Base-by-base conservation (phyloP, 2,113 vertebrate species). In the Neopipo cinnamomea region DNA sequence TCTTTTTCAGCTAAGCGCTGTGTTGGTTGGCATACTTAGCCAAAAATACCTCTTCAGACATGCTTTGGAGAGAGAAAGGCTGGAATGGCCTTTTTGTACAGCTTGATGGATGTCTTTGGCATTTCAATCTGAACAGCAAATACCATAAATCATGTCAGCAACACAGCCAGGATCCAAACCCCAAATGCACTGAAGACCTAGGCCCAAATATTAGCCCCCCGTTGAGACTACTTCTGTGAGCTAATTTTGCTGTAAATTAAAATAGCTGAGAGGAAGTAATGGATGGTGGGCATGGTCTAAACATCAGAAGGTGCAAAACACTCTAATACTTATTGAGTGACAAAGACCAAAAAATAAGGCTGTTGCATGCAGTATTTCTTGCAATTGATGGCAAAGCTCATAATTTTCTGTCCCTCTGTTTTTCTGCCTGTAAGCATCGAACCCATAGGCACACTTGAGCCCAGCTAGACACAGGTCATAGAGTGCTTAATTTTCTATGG, bases 121-220 rank as follows among this genome's bases (percentile, higher is more conserved):
- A 84, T 90, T 96, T 95, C 73, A 84, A 3, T 78, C 47, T 37
- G 63, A 93, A 81, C 13, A 77, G 68, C 35, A 88, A 90, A 94
- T 46, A 61, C 17, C 46, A 75, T 80, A 91, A 94, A 94, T 88
- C 93, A 68, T 37, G 61, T 93, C 68, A 94, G 70, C 72, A 90
- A 23, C 82, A 85, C 66, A 90, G 59, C 23, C 30, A 74, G 39
- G 63, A 80, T 46, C 71, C 87, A 87, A 77, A 75, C 14, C n/a
- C 33, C 67, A 71, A 62, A 71, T 15, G 42, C 16, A 39, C 35
- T 56, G 47, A 56, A 80, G 50, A 15, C 55, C 47, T 67, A 52
- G 30, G 41, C 39, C 67, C 55, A 77, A 50, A 47, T 74, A 80
- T 71, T 41, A 86, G 25, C 39, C 15, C 61, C 47, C 9, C 31